Conservation (phyloP, 2,888 invertebrate species). For the Amblyjoppa fuscipennis region DNA sequence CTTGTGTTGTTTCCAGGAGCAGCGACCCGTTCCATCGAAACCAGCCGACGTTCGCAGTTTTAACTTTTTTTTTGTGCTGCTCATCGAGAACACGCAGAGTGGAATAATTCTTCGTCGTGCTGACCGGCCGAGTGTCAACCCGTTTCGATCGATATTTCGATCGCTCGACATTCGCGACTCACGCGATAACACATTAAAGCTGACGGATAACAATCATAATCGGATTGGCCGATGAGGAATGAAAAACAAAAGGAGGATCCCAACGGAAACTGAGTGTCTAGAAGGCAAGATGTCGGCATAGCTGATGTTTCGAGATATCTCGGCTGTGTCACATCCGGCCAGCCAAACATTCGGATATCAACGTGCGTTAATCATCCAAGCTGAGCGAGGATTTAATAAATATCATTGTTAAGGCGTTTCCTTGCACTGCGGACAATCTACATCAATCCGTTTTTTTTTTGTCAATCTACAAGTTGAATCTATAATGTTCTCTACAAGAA, state of each 20-base stretch:
- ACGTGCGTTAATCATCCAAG: constrained; percentile 47
- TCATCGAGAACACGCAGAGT: neutral
- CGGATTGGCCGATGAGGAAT: neutral
- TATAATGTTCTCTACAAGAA: too few relatives aligned
- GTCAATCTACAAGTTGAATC: neutral
- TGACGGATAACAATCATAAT: neutral
- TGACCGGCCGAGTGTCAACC: neutral
- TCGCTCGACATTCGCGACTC: constrained; percentile 52
- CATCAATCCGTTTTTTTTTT: neutral
- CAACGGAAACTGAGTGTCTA: constrained; percentile 84
- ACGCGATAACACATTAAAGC: neutral
- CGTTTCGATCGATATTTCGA: constrained; percentile 45
- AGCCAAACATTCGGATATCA: constrained; percentile 85
- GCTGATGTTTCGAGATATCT: constrained; percentile 90
- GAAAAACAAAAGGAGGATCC: neutral
- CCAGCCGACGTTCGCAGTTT: constrained; percentile 2
- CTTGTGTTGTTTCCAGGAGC: constrained; percentile 8
- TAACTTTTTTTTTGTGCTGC: neutral
- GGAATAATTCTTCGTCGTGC: constrained; percentile 1
- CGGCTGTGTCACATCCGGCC: constrained; percentile 95
- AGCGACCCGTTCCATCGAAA: neutral
- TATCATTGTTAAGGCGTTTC: neutral
- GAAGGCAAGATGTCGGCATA: constrained; percentile 96
- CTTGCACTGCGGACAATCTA: too few relatives aligned
- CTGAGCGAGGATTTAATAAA: neutral